Evolutionary conservation across 1,140 invertebrate species (phyloP), one percentile per base, ranked within the genome.

Genomic region (Gyrodactylus salaris): DNA sequence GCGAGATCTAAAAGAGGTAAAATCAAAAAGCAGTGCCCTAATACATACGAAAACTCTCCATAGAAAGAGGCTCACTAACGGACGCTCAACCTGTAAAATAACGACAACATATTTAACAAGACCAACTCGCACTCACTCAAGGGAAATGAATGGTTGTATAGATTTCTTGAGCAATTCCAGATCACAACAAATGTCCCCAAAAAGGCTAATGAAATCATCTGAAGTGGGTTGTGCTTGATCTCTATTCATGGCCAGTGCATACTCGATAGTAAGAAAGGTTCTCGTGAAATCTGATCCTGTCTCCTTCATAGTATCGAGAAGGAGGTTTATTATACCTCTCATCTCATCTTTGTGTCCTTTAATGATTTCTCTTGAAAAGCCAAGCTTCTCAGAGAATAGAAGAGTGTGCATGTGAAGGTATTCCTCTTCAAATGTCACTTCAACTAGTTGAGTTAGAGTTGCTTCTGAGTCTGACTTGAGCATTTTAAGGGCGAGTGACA

Each of bases 261-360:
- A 24, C 25, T 71, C 70, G 7, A 71, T 24, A 25, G 26, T n/a
- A 24, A 71, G 79, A 76, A 85, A 85, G 0, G 81, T 82, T 69
- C 82, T 81, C 1, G 84, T 85, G 75, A 85, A 85, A 77, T 86
- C 85, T 19, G 84, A 82, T 23, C 83, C 82, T 22, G 83, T 84
- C 26, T 83, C 80, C 76, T 84, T 80, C 84, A 86, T 84, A 76
- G 84, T 82, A 24, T 82, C 77, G 1, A 85, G 76, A 20, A 85
- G 78, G 70, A 79, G 79, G 70, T 83, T 78, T 0, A 84, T 77
- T 71, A 85, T 22, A n/a, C 22, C 0, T 21, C n/a, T 25, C 19
- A 20, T 23, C 25, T 27, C 0, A 0, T 73, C 25, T n/a, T 54
- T 21, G 20, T 73, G 68, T 2, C 73, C 26, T 21, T 20, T 68